Evolutionary conservation across 2,888 invertebrate genomes (phyloP), one percentile per base, ranked within the genome.

Genomic region (Coenonympha arcania): DNA sequence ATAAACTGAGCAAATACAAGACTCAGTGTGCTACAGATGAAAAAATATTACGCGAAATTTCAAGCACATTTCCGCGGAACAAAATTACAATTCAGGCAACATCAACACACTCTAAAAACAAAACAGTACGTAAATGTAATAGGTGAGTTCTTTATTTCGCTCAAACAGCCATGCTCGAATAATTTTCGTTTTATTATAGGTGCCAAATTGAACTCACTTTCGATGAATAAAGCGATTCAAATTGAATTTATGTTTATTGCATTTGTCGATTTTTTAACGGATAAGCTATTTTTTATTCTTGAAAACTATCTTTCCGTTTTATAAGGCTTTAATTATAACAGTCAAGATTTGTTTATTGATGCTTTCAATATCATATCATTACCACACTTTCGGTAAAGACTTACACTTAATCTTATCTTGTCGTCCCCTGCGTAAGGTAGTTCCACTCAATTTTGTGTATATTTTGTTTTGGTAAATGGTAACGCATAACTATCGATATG

Each of bases 1-100:
- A 40, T 18, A 26, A 28, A 40, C 40, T 40, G 40, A 24, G 26
- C 37, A 18, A 28, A 40, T 11, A 40, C 37, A 28, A n/a, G 28
- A 6, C 18, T 16, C 40, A 11, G 11, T 26, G 8, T 28, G 11
- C 19, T 20, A 26, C 18, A n/a, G 18, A 40, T 40, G 24, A 26
- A 39, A 39, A 16, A 37, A 37, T 6, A 20, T 9, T 37, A 22
- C 20, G 36, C 19, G 11, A 19, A 20, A 20, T 37, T 37, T 20
- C 36, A 20, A 37, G 20, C n/a, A n/a, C 19, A 20, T 20, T 13
- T 37, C 36, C 6, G 36, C n/a, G 20, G 6, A 22, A 20, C 34
- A 19, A n/a, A 19, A 19, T 19, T 36, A 36, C 19, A n/a, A n/a
- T n/a, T n/a, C 15, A 13, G 6, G 15, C 31, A 31, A 31, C 31